Conservation (phyloP, 2,888 invertebrate genomes). For the Mantis religiosa region DNA sequence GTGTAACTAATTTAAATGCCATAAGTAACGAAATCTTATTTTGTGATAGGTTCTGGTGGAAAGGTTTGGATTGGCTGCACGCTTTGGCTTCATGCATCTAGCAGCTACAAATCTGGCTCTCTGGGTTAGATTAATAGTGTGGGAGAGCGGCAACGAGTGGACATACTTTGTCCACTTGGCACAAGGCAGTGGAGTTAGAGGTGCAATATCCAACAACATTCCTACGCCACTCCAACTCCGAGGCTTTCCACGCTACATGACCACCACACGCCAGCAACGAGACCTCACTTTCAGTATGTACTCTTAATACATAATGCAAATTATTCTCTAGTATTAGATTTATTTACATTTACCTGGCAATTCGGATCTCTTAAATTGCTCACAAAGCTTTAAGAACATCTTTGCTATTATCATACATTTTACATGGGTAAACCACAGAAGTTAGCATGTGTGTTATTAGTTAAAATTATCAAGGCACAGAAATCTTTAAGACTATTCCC, state of each 20-base stretch:
- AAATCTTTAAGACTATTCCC: too few species aligned
- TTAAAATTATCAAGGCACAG: too few species aligned
- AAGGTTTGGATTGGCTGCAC: constrained; percentile 48
- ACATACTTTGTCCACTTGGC: constrained; percentile 48
- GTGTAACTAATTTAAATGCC: too few species aligned
- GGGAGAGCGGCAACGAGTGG: constrained; percentile 53
- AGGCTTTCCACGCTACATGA: constrained; percentile 45
- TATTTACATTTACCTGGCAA: too few species aligned
- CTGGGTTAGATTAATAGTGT: constrained; percentile 50
- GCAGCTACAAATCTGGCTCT: constrained; percentile 53
- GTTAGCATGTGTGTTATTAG: too few species aligned
- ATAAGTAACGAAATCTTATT: not conserved
- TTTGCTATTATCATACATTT: too few species aligned
- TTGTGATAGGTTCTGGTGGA: constrained; percentile 48
- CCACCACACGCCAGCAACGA: constrained; percentile 34
- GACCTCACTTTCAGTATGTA: constrained; percentile 39
- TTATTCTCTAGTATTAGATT: too few species aligned
- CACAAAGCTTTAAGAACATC: too few species aligned
- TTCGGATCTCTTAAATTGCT: too few species aligned
- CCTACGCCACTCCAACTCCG: constrained; percentile 45
- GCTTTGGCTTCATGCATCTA: constrained; percentile 53
- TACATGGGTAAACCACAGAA: too few species aligned
- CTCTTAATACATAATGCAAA: too few species aligned
- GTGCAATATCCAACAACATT: constrained; percentile 30
- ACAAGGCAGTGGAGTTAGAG: constrained; percentile 35